These are phyloP conservation scores for Panthera tigris DNA, from an alignment of 2,113 vertebrate species.

Conservation along the genomic window DNA sequence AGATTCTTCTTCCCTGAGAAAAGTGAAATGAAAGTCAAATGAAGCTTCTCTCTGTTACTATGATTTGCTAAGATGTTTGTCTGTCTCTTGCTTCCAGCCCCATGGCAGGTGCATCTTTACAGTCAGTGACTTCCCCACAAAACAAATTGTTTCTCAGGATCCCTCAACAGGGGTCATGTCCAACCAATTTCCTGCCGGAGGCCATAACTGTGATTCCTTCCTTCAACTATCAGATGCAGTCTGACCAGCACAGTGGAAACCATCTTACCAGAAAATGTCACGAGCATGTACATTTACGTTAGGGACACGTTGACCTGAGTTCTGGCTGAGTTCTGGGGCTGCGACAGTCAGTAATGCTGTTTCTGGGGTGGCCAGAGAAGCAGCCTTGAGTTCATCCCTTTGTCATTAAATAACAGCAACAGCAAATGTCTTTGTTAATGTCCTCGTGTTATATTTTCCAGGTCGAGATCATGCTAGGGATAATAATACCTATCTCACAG, in stretches of 20 bases:
- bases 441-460: constrained; percentile 7
- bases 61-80: background rate
- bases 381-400: background rate
- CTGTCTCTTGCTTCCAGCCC: background rate
- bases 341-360: background rate
- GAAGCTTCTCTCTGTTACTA: background rate
- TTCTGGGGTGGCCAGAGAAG: background rate
- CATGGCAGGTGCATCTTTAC: constrained; percentile 29
- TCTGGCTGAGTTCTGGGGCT: background rate
- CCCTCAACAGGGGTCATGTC: constrained; percentile 23
- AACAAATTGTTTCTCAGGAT: constrained; percentile 25
- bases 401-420: constrained; percentile 13
- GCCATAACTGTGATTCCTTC: constrained; percentile 8
- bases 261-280: constrained; percentile 11
- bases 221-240: background rate
- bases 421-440: constrained; percentile 16
- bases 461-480: background rate
- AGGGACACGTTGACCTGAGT: background rate
- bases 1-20: constrained; percentile 59
- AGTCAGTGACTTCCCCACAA: constrained; percentile 17
- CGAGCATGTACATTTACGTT: background rate
- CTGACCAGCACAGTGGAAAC: background rate
- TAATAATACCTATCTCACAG: background rate
- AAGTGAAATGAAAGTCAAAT: constrained; percentile 57
- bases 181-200: constrained; percentile 23